Base-by-base conservation (phyloP, 2,888 invertebrate genomes). In the Brachypalpus laphriformis region DNA sequence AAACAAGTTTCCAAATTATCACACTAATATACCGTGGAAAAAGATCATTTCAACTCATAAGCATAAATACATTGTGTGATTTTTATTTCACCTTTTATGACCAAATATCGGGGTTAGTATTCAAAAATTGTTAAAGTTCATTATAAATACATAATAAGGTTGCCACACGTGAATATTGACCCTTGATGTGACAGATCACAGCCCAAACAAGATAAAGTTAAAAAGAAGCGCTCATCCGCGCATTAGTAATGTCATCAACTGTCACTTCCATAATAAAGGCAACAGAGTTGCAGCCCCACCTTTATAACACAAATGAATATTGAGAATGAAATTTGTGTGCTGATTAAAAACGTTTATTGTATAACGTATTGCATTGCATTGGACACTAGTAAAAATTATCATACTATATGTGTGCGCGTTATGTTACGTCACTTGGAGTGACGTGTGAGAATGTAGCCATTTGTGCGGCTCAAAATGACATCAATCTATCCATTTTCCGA, bases 51-150 rank as follows among this genome's bases (percentile, higher is more conserved):
- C 18, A 31, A 22, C 4, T 9, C 18, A 31, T 47, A 31, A 63
- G 20, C 20, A 31, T 47, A 18, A 31, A 31, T 47, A n/a, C n/a
- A 18, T 63, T 47, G 47, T 47, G 47, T 34, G 31, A 47, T 11
- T 63, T 66, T 66, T 34, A 66, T 66, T 49, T 40, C 65, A 37
- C 22, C 6, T 66, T 25, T 37, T 37, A 66, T 51, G 34, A 9
- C 25, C 49, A 4, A 20, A 1, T 11, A 56, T 18, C 22, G 18
- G 34, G 56, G 56, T 56, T 37, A 54, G 14, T 22, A 51, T 51
- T 11, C 20, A 6, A 54, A 54, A 18, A 42, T 49, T 47, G n/a
- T 31, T 42, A 54, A 14, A 14, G 20, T 14, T 45, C 9, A 51
- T 8, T 56, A 47, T 31, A 31, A 57, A 57, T 42, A 14, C 20